phyloP scores from a whole-genome alignment of 2,797 vertebrate genomes.

The Gadopsis bispinosus region DNA sequence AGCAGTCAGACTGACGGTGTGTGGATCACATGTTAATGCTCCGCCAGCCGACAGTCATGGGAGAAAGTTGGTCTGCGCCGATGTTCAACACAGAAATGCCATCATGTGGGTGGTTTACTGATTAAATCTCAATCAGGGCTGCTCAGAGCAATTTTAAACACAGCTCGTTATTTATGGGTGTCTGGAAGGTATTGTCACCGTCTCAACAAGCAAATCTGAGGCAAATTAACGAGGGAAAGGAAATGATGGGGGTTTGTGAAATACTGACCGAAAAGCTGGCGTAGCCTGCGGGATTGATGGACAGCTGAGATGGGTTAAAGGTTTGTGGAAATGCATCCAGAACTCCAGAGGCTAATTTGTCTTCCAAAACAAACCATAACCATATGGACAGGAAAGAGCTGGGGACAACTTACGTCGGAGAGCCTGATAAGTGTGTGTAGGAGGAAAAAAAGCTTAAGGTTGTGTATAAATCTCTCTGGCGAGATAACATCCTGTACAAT shows the following conservation, averaged over 20 bases:
- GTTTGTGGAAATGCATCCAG: constrained; percentile 14
- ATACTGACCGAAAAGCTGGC: not conserved
- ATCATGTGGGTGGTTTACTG: not conserved
- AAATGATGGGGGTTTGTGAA: not conserved
- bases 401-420: not conserved
- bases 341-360: constrained; percentile 11
- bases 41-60: not conserved
- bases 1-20: constrained; percentile 35
- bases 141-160: not conserved
- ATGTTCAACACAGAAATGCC: not conserved
- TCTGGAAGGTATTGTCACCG: not conserved
- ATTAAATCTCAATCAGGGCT: constrained; percentile 4
- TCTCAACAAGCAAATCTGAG: not conserved
- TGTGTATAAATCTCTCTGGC: not conserved
- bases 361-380: constrained; percentile 8
- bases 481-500: not conserved
- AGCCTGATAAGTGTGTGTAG: not conserved
- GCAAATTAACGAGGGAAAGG: not conserved
- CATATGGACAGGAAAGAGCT: constrained; percentile 29
- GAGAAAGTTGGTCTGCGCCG: constrained; percentile 10
- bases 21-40: constrained; percentile 29
- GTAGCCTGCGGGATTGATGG: constrained; percentile 2
- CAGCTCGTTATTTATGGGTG: not conserved
- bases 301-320: constrained; percentile 1
- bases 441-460: not conserved